These are phyloP conservation scores for Nymphalis urticae DNA, from an alignment of 2,888 invertebrate genomes.

Conservation along the genomic window DNA sequence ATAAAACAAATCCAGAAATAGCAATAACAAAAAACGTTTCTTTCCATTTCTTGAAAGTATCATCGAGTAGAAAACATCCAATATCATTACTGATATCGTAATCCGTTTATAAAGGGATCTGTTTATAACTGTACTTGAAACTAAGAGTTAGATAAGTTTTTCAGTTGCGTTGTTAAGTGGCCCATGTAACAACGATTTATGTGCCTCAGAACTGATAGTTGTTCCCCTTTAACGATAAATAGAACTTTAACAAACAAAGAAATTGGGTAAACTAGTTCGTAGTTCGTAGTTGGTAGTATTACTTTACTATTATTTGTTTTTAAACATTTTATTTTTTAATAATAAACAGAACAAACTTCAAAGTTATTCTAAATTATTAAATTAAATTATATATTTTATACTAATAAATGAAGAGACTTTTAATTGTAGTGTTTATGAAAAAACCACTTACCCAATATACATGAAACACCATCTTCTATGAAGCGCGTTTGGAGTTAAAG, in stretches of 20 bases:
- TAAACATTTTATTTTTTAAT: too few species aligned
- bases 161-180: conserved; percentile 79
- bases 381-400: too few species aligned
- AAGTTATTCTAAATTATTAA: too few species aligned
- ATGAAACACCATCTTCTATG: too few species aligned
- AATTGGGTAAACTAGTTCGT: conserved; percentile 19
- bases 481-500: too few species aligned
- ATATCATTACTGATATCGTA: conserved; percentile 2
- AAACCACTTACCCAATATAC: too few species aligned
- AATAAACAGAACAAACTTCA: too few species aligned
- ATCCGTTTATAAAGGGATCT: conserved; percentile 13
- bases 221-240: conserved; percentile 44
- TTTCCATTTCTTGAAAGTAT: neutral
- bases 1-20: conserved; percentile 1
- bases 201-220: conserved; percentile 62
- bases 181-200: conserved; percentile 72
- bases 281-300: neutral
- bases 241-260: conserved; percentile 33
- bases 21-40: neutral
- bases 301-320: too few species aligned
- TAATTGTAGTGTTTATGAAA: too few species aligned
- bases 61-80: conserved; percentile 1
- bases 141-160: conserved; percentile 71
- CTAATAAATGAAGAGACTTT: too few species aligned
- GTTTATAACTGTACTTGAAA: conserved; percentile 47